phyloP scores from a whole-genome alignment of 2,113 vertebrate genomes.

The Colossoma macropomum region DNA sequence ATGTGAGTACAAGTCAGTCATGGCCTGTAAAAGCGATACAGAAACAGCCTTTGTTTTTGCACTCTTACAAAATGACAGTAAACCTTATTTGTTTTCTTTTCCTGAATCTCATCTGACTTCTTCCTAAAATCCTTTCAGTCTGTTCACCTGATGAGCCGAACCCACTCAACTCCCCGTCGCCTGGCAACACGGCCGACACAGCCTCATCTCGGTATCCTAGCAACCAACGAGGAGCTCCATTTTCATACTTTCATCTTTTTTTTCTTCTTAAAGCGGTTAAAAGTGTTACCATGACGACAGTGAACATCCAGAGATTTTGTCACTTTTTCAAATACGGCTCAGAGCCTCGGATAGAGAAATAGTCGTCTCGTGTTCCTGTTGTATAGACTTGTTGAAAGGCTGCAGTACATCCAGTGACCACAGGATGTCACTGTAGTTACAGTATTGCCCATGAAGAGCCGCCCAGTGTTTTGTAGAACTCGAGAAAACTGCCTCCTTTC shows the following conservation, averaged over 20 bases:
- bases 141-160: constrained; percentile 73
- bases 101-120: constrained; percentile 14
- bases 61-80: no score
- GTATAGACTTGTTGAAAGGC: neutral
- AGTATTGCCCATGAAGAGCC: neutral
- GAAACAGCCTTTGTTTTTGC: no score
- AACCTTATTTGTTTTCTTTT: neutral
- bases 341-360: neutral
- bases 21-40: no score
- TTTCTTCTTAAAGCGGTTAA: constrained; percentile 10
- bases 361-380: neutral
- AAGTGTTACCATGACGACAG: constrained; percentile 1
- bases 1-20: no score
- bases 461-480: neutral
- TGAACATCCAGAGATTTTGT: neutral
- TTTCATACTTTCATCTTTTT: constrained; percentile 24
- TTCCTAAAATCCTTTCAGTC: constrained; percentile 59
- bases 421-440: neutral
- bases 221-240: constrained; percentile 8
- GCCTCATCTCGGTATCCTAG: constrained; percentile 34
- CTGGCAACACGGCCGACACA: constrained; percentile 23
- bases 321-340: neutral
- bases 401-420: neutral
- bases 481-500: no score
- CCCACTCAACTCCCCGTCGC: constrained; percentile 9